Base-by-base conservation (phyloP, 1,140 invertebrate genomes). In the Bombus impatiens region DNA sequence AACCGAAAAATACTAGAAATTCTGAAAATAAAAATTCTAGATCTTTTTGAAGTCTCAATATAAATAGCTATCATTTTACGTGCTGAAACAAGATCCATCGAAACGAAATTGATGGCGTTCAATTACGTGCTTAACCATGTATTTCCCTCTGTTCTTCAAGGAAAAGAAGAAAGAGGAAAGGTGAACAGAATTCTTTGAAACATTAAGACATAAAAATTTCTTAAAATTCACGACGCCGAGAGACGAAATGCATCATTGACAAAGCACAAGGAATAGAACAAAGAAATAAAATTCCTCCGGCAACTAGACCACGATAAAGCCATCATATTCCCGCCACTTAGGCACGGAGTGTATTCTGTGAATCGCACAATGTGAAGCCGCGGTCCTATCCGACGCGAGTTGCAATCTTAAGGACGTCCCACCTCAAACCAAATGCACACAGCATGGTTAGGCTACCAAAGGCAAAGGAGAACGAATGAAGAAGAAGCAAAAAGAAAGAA, bases 331-430 rank as follows among this genome's bases (percentile, higher is more conserved):
- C 53, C 67, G 77, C 40, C 77, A 79, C 53, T 84, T 84, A 79
- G 83, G n/a, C 76, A 62, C 47, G 40, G 25, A 67, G 32, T 53
- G 76, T 79, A 67, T 65, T 47, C 68, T 75, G 76, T 68, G 72
- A 71, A 88, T 89, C 83, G 87, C 59, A 68, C 53, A 62, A 62
- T 77, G 70, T 62, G 82, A 86, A 84, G 35, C 71, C 47, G 37
- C 67, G 68, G 76, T 67, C 71, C 88, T 89, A 89, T 83, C 78
- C 84, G 37, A 37, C n/a, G 62, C 40, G 53, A 40, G 83, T 82
- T 53, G 81, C 53, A 74, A 62, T 59, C 79, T 88, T 70, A 62
- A 65, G 40, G 62, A 79, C 72, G 57, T 83, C 42, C 28, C 40
- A 35, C 5, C 70, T 67, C 78, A 40, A 15, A 57, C 32, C 25